Percentiles rank a stretch among this genome's conserved stretches.
Conservation (phyloP, 35 echinoderm and acorn worm species). For the Ophiothrix spiculata region DNA sequence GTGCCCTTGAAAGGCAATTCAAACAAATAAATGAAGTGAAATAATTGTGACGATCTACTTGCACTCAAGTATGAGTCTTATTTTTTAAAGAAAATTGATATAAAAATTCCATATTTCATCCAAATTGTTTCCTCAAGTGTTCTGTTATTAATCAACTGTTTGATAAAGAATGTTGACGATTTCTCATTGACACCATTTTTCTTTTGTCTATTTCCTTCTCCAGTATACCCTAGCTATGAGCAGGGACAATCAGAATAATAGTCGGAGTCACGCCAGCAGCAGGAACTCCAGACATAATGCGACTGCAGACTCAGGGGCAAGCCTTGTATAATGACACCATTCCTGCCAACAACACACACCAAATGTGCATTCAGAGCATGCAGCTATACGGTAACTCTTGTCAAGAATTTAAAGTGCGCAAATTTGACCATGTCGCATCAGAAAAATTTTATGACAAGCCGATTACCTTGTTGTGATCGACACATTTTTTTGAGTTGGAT, state of each 20-base stretch:
- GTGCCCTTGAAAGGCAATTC: no score
- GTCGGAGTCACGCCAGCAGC: not conserved
- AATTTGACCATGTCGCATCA: no score
- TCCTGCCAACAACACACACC: no score
- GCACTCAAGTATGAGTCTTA: not conserved
- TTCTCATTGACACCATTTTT: no score
- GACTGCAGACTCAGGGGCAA: not conserved
- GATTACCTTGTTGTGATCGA: no score
- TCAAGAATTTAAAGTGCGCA: no score
- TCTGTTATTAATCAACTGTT: not conserved
- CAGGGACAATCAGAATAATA: conserved; percentile 12
- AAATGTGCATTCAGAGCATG: no score
- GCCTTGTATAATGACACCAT: not conserved
- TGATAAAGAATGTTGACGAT: no score
- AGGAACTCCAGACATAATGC: not conserved
- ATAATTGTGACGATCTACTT: not conserved
- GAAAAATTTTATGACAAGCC: no score
- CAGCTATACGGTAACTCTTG: no score
- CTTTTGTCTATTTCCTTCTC: not conserved
- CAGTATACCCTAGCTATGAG: conserved; percentile 69
- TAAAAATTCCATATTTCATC: not conserved
- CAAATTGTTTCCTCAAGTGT: not conserved
- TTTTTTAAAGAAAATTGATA: not conserved
- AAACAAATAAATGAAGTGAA: not conserved
- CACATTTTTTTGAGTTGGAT: no score